A percentile compares a stretch with the other conserved stretches of the same genome.
phyloP scores from a whole-genome alignment of 53 echinoderm and acorn worm genomes.

The Apostichopus leukothele region DNA sequence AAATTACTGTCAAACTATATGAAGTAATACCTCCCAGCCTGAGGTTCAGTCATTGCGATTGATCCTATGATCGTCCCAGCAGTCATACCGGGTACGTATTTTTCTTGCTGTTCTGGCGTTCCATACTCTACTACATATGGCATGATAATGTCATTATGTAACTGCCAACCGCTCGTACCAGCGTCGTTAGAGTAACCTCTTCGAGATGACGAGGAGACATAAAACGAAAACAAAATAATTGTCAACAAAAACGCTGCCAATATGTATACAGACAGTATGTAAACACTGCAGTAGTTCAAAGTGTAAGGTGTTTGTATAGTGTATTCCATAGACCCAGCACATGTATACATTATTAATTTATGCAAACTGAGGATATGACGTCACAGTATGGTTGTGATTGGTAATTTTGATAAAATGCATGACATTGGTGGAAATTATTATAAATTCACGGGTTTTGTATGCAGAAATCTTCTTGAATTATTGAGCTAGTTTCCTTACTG shows the following conservation, averaged over 20 bases:
- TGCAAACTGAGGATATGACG: too few relatives aligned
- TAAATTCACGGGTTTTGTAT: too few relatives aligned
- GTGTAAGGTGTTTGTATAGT: neutral
- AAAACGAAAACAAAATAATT: too few relatives aligned
- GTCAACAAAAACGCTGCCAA: too few relatives aligned
- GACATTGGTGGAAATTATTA: too few relatives aligned
- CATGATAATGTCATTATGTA: slow-evolving; percentile 5
- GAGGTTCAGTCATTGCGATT: neutral
- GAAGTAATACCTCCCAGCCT: neutral
- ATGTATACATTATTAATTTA: neutral
- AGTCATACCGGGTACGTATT: neutral
- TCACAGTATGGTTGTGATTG: too few relatives aligned
- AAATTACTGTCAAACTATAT: too few relatives aligned
- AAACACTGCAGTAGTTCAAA: neutral
- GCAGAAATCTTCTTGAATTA: too few relatives aligned
- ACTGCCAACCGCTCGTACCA: neutral
- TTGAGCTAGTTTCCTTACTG: too few relatives aligned
- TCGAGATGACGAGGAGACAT: neutral
- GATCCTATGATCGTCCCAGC: neutral
- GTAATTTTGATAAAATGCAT: too few relatives aligned
- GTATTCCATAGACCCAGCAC: neutral
- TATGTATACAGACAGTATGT: neutral
- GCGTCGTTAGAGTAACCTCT: neutral
- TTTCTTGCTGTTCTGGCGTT: neutral
- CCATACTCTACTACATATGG: neutral